Evolutionary conservation across 92 coral and sea anemone species (phyloP).

Genomic region (Montipora capitata): DNA sequence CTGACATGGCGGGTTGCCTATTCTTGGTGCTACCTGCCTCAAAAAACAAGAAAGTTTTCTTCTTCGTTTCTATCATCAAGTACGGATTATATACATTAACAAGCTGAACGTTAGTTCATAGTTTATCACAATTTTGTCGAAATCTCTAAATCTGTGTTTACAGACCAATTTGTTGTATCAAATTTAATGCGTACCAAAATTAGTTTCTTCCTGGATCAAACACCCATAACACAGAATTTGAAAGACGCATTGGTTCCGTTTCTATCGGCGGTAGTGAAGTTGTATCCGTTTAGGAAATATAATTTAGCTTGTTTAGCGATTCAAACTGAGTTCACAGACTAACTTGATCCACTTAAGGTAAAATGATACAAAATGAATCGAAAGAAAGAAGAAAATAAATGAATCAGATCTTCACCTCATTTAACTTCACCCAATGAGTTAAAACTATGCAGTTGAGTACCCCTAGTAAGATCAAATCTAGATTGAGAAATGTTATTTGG

Average conservation of each 20-base stretch:
- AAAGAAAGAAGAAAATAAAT: too few species aligned
- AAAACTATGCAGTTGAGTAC: too few species aligned
- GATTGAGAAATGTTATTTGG: too few species aligned
- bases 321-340: too few species aligned
- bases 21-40: conserved; percentile 49
- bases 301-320: too few species aligned
- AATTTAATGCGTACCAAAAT: background rate
- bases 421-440: too few species aligned
- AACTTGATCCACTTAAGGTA: too few species aligned
- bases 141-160: background rate
- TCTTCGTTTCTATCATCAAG: background rate
- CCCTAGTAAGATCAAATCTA: background rate
- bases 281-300: too few species aligned
- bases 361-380: too few species aligned
- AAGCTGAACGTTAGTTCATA: background rate
- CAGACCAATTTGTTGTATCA: background rate
- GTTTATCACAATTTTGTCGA: background rate
- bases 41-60: background rate
- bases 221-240: background rate
- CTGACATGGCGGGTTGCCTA: conserved; percentile 17
- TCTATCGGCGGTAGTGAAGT: too few species aligned
- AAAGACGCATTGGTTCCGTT: background rate
- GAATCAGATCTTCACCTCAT: too few species aligned
- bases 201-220: too few species aligned
- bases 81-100: background rate